Percentiles rank a stretch among this genome's conserved stretches.
These are phyloP conservation scores for Nothobranchius kuhntae DNA, from an alignment of 2,113 vertebrate genomes.

Conservation along the genomic window DNA sequence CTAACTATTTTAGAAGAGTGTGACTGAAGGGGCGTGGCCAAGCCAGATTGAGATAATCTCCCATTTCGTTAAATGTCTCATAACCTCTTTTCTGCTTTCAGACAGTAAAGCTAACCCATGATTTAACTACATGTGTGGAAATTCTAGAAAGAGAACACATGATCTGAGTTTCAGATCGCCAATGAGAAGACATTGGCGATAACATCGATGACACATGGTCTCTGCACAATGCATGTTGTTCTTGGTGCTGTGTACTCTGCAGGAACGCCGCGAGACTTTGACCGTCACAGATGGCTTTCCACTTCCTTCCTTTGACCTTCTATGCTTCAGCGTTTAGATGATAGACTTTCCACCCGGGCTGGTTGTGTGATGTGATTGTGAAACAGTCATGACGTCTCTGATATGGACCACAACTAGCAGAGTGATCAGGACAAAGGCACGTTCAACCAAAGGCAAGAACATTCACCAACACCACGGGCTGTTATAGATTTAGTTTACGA, in stretches of 20 bases:
- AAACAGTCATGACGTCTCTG: neutral
- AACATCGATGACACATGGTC: neutral
- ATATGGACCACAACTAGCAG: neutral
- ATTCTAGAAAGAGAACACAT: neutral
- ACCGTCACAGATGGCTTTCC: constrained; percentile 36
- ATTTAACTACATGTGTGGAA: neutral
- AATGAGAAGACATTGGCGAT: neutral
- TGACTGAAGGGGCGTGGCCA: neutral
- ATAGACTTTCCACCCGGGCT: constrained; percentile 46
- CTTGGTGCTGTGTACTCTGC: neutral
- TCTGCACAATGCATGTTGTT: too few relatives aligned
- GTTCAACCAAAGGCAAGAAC: neutral
- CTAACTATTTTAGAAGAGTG: too few relatives aligned
- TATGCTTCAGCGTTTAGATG: neutral
- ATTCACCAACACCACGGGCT: too few relatives aligned
- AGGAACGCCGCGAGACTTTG: neutral
- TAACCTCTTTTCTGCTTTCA: neutral
- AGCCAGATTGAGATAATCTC: too few relatives aligned
- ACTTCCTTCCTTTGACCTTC: constrained; percentile 61
- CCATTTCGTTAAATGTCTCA: too few relatives aligned
- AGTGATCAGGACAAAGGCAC: neutral
- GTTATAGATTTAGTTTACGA: constrained; percentile 19
- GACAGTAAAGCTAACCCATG: too few relatives aligned
- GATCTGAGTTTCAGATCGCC: neutral
- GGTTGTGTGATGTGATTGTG: neutral